Percentiles rank a stretch among this genome's conserved stretches.
These are phyloP conservation scores for Varecia variegata DNA, from an alignment of 2,797 vertebrate genomes.

Conservation along the genomic window DNA sequence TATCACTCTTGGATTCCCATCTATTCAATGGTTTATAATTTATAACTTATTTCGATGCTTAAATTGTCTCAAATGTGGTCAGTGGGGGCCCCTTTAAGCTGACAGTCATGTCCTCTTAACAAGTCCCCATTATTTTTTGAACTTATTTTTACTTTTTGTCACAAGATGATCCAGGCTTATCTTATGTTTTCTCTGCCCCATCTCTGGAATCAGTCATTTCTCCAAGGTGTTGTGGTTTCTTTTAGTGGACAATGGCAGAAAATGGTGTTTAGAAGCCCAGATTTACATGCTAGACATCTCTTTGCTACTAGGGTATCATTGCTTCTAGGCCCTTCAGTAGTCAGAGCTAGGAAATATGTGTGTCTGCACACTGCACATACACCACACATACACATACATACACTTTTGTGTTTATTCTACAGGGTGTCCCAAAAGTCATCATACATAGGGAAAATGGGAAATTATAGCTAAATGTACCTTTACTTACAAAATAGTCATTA, in stretches of 20 bases:
- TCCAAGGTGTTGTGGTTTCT: background rate
- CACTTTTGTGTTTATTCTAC: background rate
- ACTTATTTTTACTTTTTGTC: background rate
- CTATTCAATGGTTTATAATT: background rate
- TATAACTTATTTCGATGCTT: background rate
- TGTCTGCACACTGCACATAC: too few relatives aligned
- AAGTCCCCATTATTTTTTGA: background rate
- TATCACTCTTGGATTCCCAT: background rate
- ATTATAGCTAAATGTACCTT: too few relatives aligned
- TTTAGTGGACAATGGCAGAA: background rate
- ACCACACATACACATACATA: background rate
- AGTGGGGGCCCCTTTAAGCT: background rate
- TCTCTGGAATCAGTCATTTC: background rate
- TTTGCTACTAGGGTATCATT: background rate
- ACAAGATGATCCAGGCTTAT: background rate
- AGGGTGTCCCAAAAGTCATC: too few relatives aligned
- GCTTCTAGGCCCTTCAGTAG: background rate
- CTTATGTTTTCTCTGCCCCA: background rate
- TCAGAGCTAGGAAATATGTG: background rate
- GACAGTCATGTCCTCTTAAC: background rate
- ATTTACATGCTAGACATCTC: background rate
- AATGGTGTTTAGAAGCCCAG: background rate
- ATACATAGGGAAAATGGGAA: too few relatives aligned
- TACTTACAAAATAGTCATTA: too few relatives aligned
- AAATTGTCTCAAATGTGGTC: background rate